phyloP scores from a whole-genome alignment of 2,797 vertebrate species.

The Borostomias antarcticus region DNA sequence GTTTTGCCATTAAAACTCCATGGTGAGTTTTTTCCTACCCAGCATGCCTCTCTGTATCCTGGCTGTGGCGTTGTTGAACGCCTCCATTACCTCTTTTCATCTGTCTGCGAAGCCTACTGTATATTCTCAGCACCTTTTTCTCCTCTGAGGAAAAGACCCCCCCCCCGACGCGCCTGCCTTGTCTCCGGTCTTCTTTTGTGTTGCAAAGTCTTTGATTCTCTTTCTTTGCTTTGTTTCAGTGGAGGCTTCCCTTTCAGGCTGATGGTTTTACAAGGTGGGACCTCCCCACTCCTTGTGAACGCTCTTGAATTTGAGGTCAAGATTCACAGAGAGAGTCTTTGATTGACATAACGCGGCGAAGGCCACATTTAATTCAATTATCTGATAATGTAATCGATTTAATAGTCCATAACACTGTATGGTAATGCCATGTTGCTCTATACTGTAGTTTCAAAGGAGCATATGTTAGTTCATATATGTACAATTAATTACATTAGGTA shows the following conservation, averaged over 20 bases:
- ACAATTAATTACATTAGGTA: too few relatives aligned
- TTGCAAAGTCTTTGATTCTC: slow-evolving; percentile 24
- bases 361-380: too few relatives aligned
- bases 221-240: slow-evolving; percentile 11
- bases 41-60: slow-evolving; percentile 83
- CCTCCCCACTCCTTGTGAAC: neutral
- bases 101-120: slow-evolving; percentile 57
- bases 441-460: too few relatives aligned
- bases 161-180: too few relatives aligned
- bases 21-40: slow-evolving; percentile 90
- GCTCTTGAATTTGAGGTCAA: neutral
- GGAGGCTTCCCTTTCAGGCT: neutral
- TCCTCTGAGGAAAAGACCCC: slow-evolving; percentile 31
- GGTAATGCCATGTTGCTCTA: too few relatives aligned
- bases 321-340: neutral
- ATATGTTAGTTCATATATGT: too few relatives aligned
- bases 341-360: too few relatives aligned
- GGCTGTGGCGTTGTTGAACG: slow-evolving; percentile 41
- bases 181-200: slow-evolving; percentile 1
- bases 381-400: too few relatives aligned
- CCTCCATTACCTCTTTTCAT: slow-evolving; percentile 60
- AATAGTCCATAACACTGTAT: too few relatives aligned
- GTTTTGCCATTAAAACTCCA: slow-evolving; percentile 99
- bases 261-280: neutral
- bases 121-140: too few relatives aligned